These are phyloP conservation scores for Cyclopterus lumpus DNA, from an alignment of 2,797 vertebrate genomes.

Conservation along the genomic window DNA sequence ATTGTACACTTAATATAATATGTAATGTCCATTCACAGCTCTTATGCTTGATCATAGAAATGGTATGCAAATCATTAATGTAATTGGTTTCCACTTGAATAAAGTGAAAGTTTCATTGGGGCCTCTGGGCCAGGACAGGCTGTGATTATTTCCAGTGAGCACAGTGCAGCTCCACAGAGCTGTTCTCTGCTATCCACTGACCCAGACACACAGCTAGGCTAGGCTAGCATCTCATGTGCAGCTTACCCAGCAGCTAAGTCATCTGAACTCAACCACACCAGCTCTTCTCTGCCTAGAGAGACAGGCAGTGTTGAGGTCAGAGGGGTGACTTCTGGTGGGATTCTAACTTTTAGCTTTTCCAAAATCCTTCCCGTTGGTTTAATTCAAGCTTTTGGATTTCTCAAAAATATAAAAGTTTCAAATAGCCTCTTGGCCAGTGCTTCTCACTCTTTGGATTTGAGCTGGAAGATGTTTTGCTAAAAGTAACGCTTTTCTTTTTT, in stretches of 20 bases:
- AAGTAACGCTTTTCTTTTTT: neutral
- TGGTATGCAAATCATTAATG: neutral
- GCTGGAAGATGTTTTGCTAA: conserved; percentile 1
- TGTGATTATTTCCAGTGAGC: conserved; percentile 24
- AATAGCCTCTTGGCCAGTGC: neutral
- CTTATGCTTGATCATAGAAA: neutral
- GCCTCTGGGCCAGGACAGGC: conserved; percentile 31
- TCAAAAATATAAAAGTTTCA: conserved; percentile 14
- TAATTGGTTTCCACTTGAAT: conserved; percentile 1
- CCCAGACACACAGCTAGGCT: conserved; percentile 56
- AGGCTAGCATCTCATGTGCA: conserved; percentile 57
- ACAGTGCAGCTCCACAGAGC: conserved; percentile 26
- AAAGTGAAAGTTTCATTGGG: conserved; percentile 4
- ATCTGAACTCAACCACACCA: conserved; percentile 71
- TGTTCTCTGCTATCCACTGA: conserved; percentile 57
- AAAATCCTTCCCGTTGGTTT: conserved; percentile 19
- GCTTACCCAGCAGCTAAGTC: conserved; percentile 79
- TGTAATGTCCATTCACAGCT: neutral
- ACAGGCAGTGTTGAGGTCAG: conserved; percentile 57
- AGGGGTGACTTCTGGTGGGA: conserved; percentile 57
- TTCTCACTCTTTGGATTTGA: conserved; percentile 1
- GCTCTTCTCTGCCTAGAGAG: conserved; percentile 66
- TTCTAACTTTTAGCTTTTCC: conserved; percentile 47
- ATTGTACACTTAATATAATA: neutral
- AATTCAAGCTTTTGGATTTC: conserved; percentile 20